Conservation (phyloP, 2,888 invertebrate species). For the Stenotaenia linearis region DNA sequence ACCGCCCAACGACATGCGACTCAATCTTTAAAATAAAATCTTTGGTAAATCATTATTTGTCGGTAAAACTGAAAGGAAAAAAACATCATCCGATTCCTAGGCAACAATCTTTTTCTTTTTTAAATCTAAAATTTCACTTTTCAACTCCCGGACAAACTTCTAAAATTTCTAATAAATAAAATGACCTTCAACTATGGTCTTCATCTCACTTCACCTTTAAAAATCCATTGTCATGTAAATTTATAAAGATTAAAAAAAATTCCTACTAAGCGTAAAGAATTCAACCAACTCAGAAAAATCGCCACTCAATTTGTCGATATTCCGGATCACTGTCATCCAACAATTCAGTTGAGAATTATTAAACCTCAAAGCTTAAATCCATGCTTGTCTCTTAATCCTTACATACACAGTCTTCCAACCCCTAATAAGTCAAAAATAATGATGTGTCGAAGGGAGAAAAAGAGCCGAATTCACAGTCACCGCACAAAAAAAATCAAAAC, state of each 20-base stretch:
- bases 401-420: background rate
- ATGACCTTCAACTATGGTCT: too few relatives aligned
- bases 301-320: background rate
- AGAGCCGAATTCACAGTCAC: background rate
- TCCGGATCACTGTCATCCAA: background rate
- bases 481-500: background rate
- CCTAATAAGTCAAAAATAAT: constrained; percentile 11
- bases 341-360: background rate
- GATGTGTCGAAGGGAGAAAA: background rate
- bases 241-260: background rate
- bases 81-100: background rate
- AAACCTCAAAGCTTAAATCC: constrained; percentile 5
- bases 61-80: background rate
- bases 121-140: background rate
- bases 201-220: background rate
- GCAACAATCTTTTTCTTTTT: background rate
- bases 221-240: background rate
- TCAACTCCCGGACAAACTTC: background rate
- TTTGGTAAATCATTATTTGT: too few relatives aligned
- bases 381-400: constrained; percentile 5
- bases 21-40: too few relatives aligned
- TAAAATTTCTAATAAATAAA: background rate
- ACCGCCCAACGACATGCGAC: too few relatives aligned
- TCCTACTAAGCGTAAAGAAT: background rate
- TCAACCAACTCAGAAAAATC: background rate